A percentile compares a stretch with the other conserved stretches of the same genome.
phyloP scores from a whole-genome alignment of 2,797 vertebrate genomes.

The Catamblyrhynchus diadema region DNA sequence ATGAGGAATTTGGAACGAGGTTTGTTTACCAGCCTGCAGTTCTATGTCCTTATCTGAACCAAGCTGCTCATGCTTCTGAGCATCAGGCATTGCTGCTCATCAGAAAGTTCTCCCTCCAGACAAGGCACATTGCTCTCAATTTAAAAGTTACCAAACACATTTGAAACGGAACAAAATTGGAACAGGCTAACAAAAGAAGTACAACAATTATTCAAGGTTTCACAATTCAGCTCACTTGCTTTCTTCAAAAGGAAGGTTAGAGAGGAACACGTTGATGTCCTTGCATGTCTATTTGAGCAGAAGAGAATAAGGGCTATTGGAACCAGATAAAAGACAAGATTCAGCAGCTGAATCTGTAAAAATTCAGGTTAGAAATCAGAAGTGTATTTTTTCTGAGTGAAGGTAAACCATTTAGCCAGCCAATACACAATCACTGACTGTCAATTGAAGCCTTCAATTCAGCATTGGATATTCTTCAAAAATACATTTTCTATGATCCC shows the following conservation, averaged over 20 bases:
- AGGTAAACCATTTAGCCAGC: neutral
- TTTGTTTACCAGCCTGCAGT: neutral
- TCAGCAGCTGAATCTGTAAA: neutral
- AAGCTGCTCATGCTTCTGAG: neutral
- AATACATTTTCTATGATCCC: neutral
- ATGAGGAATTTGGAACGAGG: neutral
- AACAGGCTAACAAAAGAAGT: neutral
- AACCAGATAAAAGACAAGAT: neutral
- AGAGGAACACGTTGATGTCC: neutral
- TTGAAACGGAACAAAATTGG: neutral
- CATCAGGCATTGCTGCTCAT: fast-evolving
- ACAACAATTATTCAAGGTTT: neutral
- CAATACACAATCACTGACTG: neutral
- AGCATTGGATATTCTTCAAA: neutral
- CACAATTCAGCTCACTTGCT: neutral
- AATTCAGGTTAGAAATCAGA: neutral
- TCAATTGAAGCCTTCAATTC: neutral
- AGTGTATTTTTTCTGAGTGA: neutral
- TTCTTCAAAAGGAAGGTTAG: neutral
- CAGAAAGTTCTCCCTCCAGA: neutral
- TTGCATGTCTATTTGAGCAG: neutral
- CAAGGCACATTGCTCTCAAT: neutral
- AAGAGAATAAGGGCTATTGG: neutral
- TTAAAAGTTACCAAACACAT: neutral
- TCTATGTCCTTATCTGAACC: slow-evolving; percentile 38